Evolutionary conservation across 2,888 invertebrate species (phyloP), one percentile per base, ranked within the genome.

Genomic region (Nymphalis c-album): DNA sequence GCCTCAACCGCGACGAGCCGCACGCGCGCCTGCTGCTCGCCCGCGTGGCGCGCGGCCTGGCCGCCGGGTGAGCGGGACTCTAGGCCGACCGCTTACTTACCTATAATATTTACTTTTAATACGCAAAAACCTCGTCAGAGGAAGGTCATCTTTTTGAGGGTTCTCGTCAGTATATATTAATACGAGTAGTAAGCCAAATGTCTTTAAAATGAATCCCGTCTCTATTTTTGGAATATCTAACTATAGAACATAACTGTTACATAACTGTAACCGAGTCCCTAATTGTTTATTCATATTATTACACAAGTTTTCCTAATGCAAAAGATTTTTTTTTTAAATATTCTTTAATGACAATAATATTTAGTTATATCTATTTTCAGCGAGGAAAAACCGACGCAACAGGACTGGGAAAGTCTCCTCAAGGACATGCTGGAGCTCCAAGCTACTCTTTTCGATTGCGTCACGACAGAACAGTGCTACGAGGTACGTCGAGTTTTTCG

Each of bases 401-500:
- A 83, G 18, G 93, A 94, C 67, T 96, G 96, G 96, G 93, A 94
- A 65, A 90, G 93, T 70, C 84, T 96, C n/a, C 86, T 96, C 40
- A 93, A 93, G 71, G 95, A 96, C 74, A 91, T 96, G 74, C 85
- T 95, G 60, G 93, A 94, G 63, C 85, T 96, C 64, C 95, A 95
- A 73, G 87, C 93, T 45, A 91, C 93, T 35, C 89, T 94, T 18
- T 95, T 95, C 76, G 80, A 80, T 0, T 93, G 93, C 73, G 81
- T 95, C 22, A 85, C 92, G 13, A 85, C 91, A 65, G 93, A 94
- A 74, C 81, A 91, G 58, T 94, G 95, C 69, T 85, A 90, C 58
- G 91, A 92, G 86, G 92, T 91, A 78, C 68, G 53, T 16, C 13
- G 40, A 13, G 10, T 13, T 13, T 13, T 13, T 40, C 40, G 13